Evolutionary conservation across 1,140 invertebrate species (phyloP).

Genomic region (Hesperophylax magnus): DNA sequence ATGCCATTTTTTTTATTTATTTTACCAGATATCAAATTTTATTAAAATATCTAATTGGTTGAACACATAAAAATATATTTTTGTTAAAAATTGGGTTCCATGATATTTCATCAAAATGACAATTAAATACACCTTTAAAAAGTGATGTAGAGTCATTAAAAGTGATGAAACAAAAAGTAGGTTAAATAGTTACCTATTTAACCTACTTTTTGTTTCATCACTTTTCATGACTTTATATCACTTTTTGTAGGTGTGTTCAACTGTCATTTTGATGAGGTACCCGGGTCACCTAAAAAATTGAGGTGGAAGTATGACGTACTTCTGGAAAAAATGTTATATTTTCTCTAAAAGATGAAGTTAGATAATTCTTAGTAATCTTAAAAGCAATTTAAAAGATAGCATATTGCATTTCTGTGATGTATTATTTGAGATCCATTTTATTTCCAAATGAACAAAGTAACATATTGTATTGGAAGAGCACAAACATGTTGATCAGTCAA

Average conservation of each 20-base stretch:
- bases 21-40: slow-evolving; percentile 18
- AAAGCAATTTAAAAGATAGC: not conserved
- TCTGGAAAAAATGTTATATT: slow-evolving; percentile 35
- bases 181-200: too few relatives aligned
- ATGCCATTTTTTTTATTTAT: slow-evolving; percentile 30
- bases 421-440: slow-evolving; percentile 5
- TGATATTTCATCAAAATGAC: too few relatives aligned
- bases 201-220: too few relatives aligned
- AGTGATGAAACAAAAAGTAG: too few relatives aligned
- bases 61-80: slow-evolving; percentile 37
- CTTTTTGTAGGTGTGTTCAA: too few relatives aligned
- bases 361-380: slow-evolving; percentile 17
- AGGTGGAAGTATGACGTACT: slow-evolving; percentile 15
- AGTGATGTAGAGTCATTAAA: too few relatives aligned
- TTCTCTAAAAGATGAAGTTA: slow-evolving; percentile 35
- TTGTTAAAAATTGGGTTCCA: slow-evolving; percentile 43
- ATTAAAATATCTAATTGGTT: slow-evolving; percentile 21
- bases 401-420: slow-evolving; percentile 21
- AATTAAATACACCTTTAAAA: too few relatives aligned
- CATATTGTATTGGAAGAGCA: not conserved
- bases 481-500: not conserved
- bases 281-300: too few relatives aligned
- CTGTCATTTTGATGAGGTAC: too few relatives aligned
- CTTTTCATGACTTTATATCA: too few relatives aligned
- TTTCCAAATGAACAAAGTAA: not conserved